Evolutionary conservation across 1,140 invertebrate genomes (phyloP).

Genomic region (Achatina immaculata): DNA sequence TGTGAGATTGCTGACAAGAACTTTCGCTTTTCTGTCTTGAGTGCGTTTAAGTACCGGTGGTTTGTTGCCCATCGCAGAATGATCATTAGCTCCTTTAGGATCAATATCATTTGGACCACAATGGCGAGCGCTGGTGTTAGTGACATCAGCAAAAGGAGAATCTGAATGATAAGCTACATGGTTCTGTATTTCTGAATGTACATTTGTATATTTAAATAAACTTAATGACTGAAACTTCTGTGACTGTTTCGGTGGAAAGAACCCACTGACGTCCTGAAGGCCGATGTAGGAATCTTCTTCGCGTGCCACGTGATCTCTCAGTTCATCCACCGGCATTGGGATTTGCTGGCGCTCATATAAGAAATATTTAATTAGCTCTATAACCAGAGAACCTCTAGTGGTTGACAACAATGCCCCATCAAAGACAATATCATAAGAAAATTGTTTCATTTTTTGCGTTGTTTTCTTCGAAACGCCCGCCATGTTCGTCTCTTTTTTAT

Average conservation of each 20-base stretch:
- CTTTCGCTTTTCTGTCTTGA: slow-evolving; percentile 42
- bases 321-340: slow-evolving; percentile 41
- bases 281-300: background rate
- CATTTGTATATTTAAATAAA: no score
- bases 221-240: no score
- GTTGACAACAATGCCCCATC: slow-evolving; percentile 44
- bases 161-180: background rate
- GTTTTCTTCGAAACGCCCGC: slow-evolving; percentile 29
- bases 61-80: background rate
- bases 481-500: slow-evolving; percentile 26
- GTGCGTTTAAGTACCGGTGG: background rate
- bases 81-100: no score
- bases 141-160: background rate
- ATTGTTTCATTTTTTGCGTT: background rate
- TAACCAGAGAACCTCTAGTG: slow-evolving; percentile 38
- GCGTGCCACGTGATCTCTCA: slow-evolving; percentile 19
- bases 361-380: slow-evolving; percentile 46
- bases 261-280: background rate
- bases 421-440: slow-evolving; percentile 38
- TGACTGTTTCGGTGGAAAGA: no score
- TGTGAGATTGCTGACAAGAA: slow-evolving; percentile 48
- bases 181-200: background rate
- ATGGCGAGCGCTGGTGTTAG: background rate
- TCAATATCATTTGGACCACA: background rate
- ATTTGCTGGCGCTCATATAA: slow-evolving; percentile 49